phyloP scores from a whole-genome alignment of 2,113 vertebrate species.

The Calyptommatus sinebrachiatus region DNA sequence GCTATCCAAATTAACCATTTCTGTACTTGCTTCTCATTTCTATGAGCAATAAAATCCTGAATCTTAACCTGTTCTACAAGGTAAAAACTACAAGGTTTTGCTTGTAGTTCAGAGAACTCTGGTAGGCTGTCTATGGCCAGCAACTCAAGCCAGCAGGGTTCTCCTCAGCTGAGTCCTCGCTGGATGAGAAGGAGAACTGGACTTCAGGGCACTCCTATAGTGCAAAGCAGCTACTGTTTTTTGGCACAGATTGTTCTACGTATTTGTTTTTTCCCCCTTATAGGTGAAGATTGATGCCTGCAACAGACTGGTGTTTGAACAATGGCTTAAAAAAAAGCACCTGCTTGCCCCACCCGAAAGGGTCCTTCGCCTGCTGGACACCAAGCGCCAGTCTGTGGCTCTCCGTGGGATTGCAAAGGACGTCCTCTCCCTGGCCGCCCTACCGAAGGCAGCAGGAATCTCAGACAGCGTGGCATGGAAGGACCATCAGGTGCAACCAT shows the following conservation, averaged over 20 bases:
- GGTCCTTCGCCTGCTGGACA: neutral
- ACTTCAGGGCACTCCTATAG: no score
- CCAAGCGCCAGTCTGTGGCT: neutral
- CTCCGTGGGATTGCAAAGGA: neutral
- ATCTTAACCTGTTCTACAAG: no score
- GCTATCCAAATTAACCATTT: no score
- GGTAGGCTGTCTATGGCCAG: no score
- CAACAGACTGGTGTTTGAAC: constrained; percentile 20
- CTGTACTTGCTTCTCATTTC: no score
- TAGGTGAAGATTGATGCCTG: constrained; percentile 45
- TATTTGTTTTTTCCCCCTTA: neutral
- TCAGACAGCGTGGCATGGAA: rapidly evolving
- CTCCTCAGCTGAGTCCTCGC: no score
- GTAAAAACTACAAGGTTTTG: no score
- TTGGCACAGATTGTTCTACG: neutral
- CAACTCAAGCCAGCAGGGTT: no score
- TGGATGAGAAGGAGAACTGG: no score
- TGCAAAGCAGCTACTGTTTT: no score
- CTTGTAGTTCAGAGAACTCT: no score
- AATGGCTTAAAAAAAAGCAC: constrained; percentile 45
- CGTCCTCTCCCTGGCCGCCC: rapidly evolving
- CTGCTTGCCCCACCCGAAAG: rapidly evolving
- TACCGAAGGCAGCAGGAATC: rapidly evolving
- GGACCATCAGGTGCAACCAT: neutral
- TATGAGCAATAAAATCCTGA: no score